phyloP scores from a whole-genome alignment of 1,140 invertebrate genomes.

The Thaumatotibia leucotreta region DNA sequence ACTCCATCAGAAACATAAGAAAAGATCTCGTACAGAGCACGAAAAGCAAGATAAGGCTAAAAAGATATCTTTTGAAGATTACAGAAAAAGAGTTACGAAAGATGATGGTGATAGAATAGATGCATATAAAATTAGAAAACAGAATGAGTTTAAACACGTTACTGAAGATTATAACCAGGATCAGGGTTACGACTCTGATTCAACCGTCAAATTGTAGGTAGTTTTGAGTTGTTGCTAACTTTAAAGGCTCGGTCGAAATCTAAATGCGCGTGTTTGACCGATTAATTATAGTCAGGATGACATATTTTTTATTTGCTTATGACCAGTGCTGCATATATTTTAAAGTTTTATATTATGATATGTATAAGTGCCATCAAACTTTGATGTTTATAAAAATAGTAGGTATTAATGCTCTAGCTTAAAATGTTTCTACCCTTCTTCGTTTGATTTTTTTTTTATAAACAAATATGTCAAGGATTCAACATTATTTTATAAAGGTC shows the following conservation, averaged over 20 bases:
- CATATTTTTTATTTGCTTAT: neutral
- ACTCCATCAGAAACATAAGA: neutral
- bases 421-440: neutral
- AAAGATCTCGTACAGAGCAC: neutral
- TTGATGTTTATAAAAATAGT: too few species aligned
- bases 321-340: neutral
- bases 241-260: too few species aligned
- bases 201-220: constrained; percentile 21
- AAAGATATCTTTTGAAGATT: constrained; percentile 31
- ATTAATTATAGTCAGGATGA: neutral
- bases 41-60: constrained; percentile 4
- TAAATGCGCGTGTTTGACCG: too few species aligned
- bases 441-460: neutral
- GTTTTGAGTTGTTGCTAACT: neutral
- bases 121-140: neutral
- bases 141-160: neutral
- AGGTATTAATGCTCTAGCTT: too few species aligned
- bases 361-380: neutral
- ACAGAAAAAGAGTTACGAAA: constrained; percentile 23
- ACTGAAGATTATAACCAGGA: constrained; percentile 18
- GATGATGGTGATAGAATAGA: neutral
- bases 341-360: neutral
- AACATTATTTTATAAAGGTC: too few species aligned
- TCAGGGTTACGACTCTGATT: constrained; percentile 29
- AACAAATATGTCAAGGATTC: neutral